Evolutionary conservation across 2,888 invertebrate genomes (phyloP).

Genomic region (Orthonychiurus folsomi): DNA sequence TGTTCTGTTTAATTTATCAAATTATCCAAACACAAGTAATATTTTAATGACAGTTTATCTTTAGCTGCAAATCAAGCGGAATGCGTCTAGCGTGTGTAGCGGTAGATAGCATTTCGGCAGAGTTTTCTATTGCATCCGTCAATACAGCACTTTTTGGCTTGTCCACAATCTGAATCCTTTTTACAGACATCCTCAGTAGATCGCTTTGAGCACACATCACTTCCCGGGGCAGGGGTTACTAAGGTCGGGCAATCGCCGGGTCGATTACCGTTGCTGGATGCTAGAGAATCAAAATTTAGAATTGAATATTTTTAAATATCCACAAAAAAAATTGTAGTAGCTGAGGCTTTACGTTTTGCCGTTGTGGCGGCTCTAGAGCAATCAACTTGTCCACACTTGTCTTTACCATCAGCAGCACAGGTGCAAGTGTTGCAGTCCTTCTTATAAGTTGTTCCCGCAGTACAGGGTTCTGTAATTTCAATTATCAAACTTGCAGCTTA

Average conservation of each 20-base stretch:
- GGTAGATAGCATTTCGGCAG: slow-evolving; percentile 36
- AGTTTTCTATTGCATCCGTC: slow-evolving; percentile 27
- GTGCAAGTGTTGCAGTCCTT: slow-evolving; percentile 38
- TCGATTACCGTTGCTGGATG: slow-evolving; percentile 20
- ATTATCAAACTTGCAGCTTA: not conserved
- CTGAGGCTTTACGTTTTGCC: slow-evolving; percentile 20
- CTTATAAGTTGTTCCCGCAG: slow-evolving; percentile 29
- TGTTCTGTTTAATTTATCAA: not conserved
- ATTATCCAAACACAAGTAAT: not conserved
- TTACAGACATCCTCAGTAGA: slow-evolving; percentile 25
- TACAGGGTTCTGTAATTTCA: slow-evolving; percentile 26
- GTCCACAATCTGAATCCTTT: slow-evolving; percentile 31
- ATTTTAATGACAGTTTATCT: not conserved
- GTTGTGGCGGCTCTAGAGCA: slow-evolving; percentile 23
- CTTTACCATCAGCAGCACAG: slow-evolving; percentile 27
- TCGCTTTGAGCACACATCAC: slow-evolving; percentile 26
- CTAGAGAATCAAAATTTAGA: slow-evolving; percentile 20
- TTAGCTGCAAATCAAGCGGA: not conserved
- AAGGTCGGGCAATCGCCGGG: slow-evolving; percentile 37
- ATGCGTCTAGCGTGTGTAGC: slow-evolving; percentile 18
- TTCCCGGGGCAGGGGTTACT: slow-evolving; percentile 37
- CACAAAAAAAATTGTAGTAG: not conserved
- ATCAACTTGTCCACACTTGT: slow-evolving; percentile 33
- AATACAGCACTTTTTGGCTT: slow-evolving; percentile 36
- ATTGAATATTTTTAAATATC: slow-evolving; percentile 2